A percentile compares a stretch with the other conserved stretches of the same genome.
These are phyloP conservation scores for Morus bassanus DNA, from an alignment of 2,797 vertebrate species.

Conservation along the genomic window DNA sequence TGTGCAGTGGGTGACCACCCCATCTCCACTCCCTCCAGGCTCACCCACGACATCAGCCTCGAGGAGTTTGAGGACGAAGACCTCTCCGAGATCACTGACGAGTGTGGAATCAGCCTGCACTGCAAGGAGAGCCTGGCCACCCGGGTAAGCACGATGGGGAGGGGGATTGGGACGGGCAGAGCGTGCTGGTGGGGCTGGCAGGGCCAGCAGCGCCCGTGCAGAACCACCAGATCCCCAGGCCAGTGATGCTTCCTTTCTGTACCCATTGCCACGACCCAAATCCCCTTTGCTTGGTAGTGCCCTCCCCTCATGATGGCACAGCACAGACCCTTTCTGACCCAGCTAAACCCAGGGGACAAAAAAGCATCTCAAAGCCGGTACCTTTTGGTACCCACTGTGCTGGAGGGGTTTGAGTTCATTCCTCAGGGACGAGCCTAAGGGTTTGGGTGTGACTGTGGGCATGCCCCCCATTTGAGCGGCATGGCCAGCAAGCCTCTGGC, in stretches of 20 bases:
- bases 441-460: not conserved
- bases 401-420: not conserved
- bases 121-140: conserved; percentile 86
- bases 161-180: not conserved
- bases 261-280: not conserved
- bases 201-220: not conserved
- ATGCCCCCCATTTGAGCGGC: not conserved
- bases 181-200: not conserved
- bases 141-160: conserved; percentile 76
- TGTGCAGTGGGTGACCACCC: not conserved
- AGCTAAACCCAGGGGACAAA: not conserved
- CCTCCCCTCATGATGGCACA: not conserved
- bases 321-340: not conserved
- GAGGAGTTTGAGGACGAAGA: conserved; percentile 99
- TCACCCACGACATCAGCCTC: conserved; percentile 97
- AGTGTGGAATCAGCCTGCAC: conserved; percentile 92
- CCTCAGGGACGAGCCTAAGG: not conserved
- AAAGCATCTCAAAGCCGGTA: not conserved
- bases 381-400: not conserved
- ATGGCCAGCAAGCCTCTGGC: not conserved
- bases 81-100: conserved; percentile 95
- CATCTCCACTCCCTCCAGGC: conserved; percentile 75
- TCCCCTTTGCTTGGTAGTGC: not conserved
- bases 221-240: not conserved
- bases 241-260: not conserved